Base-by-base conservation (phyloP, 2,888 invertebrate genomes). In the Clanis bilineata region DNA sequence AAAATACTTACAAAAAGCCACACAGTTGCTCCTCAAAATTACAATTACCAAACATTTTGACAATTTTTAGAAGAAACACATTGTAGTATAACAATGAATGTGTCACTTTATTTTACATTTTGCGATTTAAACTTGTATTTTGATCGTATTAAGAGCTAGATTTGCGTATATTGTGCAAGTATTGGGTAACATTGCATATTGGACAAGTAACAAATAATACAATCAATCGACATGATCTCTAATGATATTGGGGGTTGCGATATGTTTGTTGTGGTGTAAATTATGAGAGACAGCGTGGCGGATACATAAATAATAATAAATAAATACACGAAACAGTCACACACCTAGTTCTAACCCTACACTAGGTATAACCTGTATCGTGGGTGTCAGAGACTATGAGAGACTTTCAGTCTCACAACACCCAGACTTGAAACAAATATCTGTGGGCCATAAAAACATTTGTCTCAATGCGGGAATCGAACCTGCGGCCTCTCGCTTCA, bases 171-270 rank as follows among this genome's bases (percentile, higher is more conserved):
- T 25, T n/a, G 7, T 21, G 32, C 15, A 41, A 25, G 25, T 59
- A 43, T 44, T 56, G n/a, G n/a, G 23, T 56, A 66, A 71, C 66
- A 68, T 68, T 62, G 72, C 70, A 61, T 66, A 71, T 68, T 67
- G 67, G 73, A 69, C 80, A 77, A 80, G 85, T 80, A 73, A 76
- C 73, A 74, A 73, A 79, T 83, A 85, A 84, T 85, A 80, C 76
- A 78, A 85, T 87, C 86, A 82, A 83, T 84, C 84, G 88, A 85
- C 85, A 83, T 77, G 80, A 87, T 87, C 86, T 85, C 77, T 84
- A 82, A 83, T 78, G 85, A 87, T 84, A 88, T 85, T 86, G 78
- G 77, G 68, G 72, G 76, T 70, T 71, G 62, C 75, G 82, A 82
- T 82, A 76, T 74, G 76, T 76, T 76, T 77, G 69, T 73, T 67